A percentile compares a stretch with the other conserved stretches of the same genome.
Conservation (phyloP, 2,888 invertebrate species). For the Galeruca laticollis region DNA sequence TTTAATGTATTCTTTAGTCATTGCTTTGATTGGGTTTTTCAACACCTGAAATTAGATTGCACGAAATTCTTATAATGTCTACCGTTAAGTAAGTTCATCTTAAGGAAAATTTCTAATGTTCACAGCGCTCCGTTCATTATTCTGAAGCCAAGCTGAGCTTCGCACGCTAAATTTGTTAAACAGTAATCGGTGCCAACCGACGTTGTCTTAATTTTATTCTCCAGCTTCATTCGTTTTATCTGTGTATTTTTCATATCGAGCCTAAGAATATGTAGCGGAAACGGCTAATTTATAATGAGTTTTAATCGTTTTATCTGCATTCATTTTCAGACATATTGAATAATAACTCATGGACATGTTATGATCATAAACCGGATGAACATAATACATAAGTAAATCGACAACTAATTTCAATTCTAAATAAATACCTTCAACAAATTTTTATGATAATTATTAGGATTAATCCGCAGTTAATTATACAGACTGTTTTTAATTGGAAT, state of each 20-base stretch:
- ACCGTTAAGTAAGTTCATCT: too few species aligned
- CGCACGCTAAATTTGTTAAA: conserved; percentile 18
- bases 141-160: neutral
- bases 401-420: too few species aligned
- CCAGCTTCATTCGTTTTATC: neutral
- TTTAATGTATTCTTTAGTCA: too few species aligned
- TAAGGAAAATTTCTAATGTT: too few species aligned
- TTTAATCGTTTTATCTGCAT: conserved; percentile 3
- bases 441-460: too few species aligned
- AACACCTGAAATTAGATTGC: too few species aligned
- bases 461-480: too few species aligned
- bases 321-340: neutral
- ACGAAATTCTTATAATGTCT: too few species aligned
- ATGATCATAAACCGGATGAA: neutral
- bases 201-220: conserved; percentile 4
- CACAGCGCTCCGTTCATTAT: too few species aligned
- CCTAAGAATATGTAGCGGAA: conserved; percentile 4
- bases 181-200: conserved; percentile 1
- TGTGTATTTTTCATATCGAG: conserved; percentile 3
- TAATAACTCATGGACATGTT: neutral
- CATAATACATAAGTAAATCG: neutral
- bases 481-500: too few species aligned
- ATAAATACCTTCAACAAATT: too few species aligned
- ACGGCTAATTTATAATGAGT: conserved; percentile 8
- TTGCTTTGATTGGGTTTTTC: too few species aligned